Conservation (phyloP, 2,888 invertebrate species). For the Miltochrista miniata region DNA sequence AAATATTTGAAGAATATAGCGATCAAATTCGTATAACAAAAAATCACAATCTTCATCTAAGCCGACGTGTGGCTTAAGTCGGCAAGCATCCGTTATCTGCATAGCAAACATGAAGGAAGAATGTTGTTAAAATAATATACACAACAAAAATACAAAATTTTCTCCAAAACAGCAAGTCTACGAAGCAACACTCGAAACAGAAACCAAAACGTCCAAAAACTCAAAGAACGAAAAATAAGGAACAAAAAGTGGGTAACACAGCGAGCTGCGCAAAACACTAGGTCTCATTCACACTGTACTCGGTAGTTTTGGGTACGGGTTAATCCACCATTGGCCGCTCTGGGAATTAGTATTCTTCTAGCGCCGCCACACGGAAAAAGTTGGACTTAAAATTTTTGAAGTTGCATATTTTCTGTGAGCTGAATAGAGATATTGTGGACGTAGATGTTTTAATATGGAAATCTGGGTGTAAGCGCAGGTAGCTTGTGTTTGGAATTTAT, state of each 20-base stretch:
- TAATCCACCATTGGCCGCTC: slow-evolving; percentile 43
- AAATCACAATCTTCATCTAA: too few relatives aligned
- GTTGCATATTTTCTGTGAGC: slow-evolving; percentile 36
- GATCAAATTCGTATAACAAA: too few relatives aligned
- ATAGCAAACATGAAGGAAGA: too few relatives aligned
- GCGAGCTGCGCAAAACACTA: slow-evolving; percentile 24
- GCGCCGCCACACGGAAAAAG: slow-evolving; percentile 46
- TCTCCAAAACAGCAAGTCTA: too few relatives aligned
- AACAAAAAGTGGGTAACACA: slow-evolving; percentile 23
- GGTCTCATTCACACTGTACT: slow-evolving; percentile 36
- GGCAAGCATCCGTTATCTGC: too few relatives aligned
- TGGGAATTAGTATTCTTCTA: slow-evolving; percentile 57
- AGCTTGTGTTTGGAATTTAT: neutral
- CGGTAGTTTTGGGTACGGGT: slow-evolving; percentile 40
- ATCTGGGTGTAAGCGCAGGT: neutral
- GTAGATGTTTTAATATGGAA: slow-evolving; percentile 6
- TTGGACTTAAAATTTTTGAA: slow-evolving; percentile 49
- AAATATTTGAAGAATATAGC: too few relatives aligned
- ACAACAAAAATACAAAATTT: too few relatives aligned
- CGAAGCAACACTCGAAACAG: neutral
- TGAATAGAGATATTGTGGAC: slow-evolving; percentile 22
- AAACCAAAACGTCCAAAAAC: slow-evolving; percentile 14
- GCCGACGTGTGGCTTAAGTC: too few relatives aligned
- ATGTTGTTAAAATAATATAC: too few relatives aligned
- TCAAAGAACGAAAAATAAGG: slow-evolving; percentile 14